Evolutionary conservation across 2,113 vertebrate species (phyloP).

Genomic region (Cervus canadensis): DNA sequence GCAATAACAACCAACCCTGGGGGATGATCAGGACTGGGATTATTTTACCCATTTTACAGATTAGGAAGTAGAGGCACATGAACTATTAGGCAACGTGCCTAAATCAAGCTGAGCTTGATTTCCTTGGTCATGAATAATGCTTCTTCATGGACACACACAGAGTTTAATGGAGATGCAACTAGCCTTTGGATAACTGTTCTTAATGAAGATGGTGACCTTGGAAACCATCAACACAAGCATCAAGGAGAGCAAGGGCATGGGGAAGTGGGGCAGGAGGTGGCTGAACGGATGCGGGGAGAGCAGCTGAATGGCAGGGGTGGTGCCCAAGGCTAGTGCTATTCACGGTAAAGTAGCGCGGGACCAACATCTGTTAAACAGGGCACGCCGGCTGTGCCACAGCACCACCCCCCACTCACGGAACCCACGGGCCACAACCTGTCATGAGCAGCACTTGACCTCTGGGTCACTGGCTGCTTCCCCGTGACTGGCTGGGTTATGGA

Average conservation of each 20-base stretch:
- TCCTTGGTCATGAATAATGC: not conserved
- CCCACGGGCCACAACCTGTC: not conserved
- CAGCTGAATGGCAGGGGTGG: not conserved
- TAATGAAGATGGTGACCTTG: constrained; percentile 50
- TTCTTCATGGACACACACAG: not conserved
- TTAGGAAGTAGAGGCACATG: not conserved
- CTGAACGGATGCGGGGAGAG: not conserved
- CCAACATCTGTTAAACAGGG: constrained; percentile 8
- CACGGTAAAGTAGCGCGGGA: not conserved
- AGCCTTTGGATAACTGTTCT: constrained; percentile 9
- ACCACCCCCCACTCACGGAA: not conserved
- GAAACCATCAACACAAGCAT: not conserved
- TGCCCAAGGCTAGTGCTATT: not conserved
- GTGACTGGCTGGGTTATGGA: not conserved
- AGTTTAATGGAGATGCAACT: constrained; percentile 23
- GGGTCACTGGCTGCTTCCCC: not conserved
- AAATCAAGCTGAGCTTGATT: not conserved
- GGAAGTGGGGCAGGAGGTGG: not conserved
- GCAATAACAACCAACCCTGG: accelerated
- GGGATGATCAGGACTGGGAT: not conserved
- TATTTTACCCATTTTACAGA: constrained; percentile 25
- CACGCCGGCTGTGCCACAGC: no score
- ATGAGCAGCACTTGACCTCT: not conserved
- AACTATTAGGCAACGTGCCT: not conserved
- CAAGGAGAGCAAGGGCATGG: not conserved